phyloP scores from a whole-genome alignment of 1,140 invertebrate species.

The Bombus breviceps region DNA sequence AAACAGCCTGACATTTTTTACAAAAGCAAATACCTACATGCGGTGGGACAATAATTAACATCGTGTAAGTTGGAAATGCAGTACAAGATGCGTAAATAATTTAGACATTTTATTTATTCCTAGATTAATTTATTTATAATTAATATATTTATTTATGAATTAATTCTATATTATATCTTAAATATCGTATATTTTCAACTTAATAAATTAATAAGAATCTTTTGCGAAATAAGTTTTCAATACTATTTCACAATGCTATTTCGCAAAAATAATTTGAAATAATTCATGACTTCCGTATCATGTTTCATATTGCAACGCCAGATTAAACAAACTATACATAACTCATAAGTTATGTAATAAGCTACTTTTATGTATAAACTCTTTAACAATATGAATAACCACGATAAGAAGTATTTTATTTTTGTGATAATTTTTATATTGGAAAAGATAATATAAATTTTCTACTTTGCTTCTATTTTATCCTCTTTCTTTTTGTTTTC shows the following conservation, averaged over 20 bases:
- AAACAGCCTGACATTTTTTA: neutral
- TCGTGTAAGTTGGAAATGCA: neutral
- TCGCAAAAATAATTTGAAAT: neutral
- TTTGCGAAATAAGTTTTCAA: neutral
- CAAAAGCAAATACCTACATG: neutral
- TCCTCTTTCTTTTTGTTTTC: neutral
- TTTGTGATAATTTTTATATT: neutral
- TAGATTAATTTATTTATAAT: neutral
- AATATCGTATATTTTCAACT: neutral
- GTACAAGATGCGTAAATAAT: neutral
- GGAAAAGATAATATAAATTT: neutral
- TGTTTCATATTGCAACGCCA: neutral
- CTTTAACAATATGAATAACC: neutral
- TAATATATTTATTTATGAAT: no score
- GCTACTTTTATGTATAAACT: neutral
- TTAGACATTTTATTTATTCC: neutral
- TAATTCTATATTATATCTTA: neutral
- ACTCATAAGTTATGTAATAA: neutral
- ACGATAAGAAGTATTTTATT: neutral
- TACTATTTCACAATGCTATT: no score
- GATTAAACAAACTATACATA: neutral
- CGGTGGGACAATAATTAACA: neutral
- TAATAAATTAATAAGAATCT: neutral
- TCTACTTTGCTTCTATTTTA: neutral
- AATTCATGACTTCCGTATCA: neutral